Base-by-base conservation (phyloP, 2,113 vertebrate species). In the Dasyprocta punctata region DNA sequence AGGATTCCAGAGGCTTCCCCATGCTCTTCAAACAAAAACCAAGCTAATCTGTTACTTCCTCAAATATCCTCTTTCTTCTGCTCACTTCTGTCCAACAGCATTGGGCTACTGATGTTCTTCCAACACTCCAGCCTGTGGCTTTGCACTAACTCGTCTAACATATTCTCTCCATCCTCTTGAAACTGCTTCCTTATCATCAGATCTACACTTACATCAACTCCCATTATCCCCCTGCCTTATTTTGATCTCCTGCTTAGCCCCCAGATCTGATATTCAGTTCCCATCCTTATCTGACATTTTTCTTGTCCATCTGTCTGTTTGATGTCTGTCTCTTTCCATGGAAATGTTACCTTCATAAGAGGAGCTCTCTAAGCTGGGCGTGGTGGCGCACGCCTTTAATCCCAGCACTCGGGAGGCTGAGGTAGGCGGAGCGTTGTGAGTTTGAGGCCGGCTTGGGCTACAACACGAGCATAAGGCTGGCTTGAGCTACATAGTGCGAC, bases 131-230 rank as follows among this genome's bases (percentile, higher is more conserved):
- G 2, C 52, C 54, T 56, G 47, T 16, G 83, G 33, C 54, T 95
- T 33, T 14, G 60, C 10, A 30, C 22, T 54, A 26, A 19, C 26
- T 3, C 7, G 5, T 52, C 28, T 10, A 28, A 65, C 58, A 65
- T 11, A 2, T 0, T 30, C 0, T 3, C 41, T 12, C 58, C 41
- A 47, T n/a, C 44, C 58, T 16, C 24, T 60, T 3, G 0, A 11
- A 61, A 52, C 38, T 20, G n/a, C 7, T 61, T 67, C 33, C 65
- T n/a, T 30, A 16, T 44, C 7, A 13, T 80, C 73, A 5, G 60
- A 28, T n/a, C 36, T 91, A 58, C 71, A 54, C 28, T 89, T 17
- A 33, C 9, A 38, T 0, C 0, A 1, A 30, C 22, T n/a, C 41
- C 44, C 16, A 3, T 17, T 58, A 54, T 60, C 6, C 12, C 30